Evolutionary conservation across 1,140 invertebrate genomes (phyloP), one percentile per base, ranked within the genome.

Genomic region (Drosophila persimilis): DNA sequence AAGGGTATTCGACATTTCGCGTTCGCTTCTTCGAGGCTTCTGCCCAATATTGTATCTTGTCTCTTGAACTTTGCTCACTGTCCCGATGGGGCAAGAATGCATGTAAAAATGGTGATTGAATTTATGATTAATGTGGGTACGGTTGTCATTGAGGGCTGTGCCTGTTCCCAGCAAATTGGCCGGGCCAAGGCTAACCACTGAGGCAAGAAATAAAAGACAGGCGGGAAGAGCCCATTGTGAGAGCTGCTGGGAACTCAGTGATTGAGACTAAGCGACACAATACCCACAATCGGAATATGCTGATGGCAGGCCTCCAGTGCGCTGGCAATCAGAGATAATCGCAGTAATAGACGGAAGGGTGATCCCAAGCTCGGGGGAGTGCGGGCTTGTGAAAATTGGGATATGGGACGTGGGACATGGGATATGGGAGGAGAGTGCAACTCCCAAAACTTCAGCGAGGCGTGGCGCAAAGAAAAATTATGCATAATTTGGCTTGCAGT

Each of bases 71-170:
- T 67, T 41, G 17, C 45, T 26, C 2, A 31, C 47, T n/a, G 51
- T 47, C 63, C 61, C 51, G 50, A 80, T 84, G 74, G 78, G 73
- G 81, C 48, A 81, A 86, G 74, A 81, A 88, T 88, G 47, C 77
- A 81, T 88, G 81, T 88, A 75, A 86, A 80, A 88, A 78, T 85
- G 69, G 62, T 75, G 67, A 86, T 86, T 86, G 78, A 75, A 75
- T 88, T 77, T 78, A 71, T 81, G 81, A 86, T 86, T 78, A 74
- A 88, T 86, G 65, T 48, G 48, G 24, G 66, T 39, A 56, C 20
- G 52, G 61, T 52, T 74, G 81, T 77, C 81, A 84, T 86, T 84
- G 81, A 73, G 51, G 67, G 57, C 31, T 35, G 31, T 11, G 31
- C 31, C 9, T 35, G 31, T 9, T 11, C 69, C 50, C 77, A 60